Conservation (phyloP, 1,140 invertebrate species). For the Lepeophtheirus salmonis region DNA sequence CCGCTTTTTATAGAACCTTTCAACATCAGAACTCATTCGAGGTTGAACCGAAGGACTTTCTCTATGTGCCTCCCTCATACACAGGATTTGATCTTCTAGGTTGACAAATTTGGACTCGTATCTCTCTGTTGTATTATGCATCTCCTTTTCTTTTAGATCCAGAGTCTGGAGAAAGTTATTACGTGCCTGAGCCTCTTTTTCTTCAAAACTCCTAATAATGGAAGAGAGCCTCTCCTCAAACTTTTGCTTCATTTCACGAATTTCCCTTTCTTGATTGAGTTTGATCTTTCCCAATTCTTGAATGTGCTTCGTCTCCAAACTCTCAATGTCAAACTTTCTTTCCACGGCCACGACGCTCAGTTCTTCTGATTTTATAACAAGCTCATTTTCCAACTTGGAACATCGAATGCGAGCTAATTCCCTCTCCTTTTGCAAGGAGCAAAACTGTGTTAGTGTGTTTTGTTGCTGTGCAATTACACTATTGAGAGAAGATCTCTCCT, state of each 20-base stretch:
- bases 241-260: not conserved
- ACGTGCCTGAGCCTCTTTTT: not conserved
- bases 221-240: not conserved
- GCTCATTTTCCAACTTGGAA: not conserved
- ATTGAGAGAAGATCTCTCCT: not conserved
- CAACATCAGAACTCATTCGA: not conserved
- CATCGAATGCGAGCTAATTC: not conserved
- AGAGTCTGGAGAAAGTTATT: not conserved
- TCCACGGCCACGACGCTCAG: not conserved
- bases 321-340: not conserved
- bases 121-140: not conserved
- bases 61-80: not conserved
- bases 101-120: not conserved
- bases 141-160: not conserved
- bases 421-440: not conserved
- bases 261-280: not conserved
- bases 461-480: not conserved
- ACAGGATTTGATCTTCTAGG: not conserved
- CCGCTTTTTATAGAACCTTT: not conserved
- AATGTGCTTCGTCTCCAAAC: not conserved
- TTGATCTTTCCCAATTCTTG: not conserved
- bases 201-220: too few relatives aligned
- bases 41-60: not conserved
- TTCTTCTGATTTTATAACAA: not conserved
- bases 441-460: not conserved